These are phyloP conservation scores for Suillia variegata DNA, from an alignment of 2,888 invertebrate species.

Conservation along the genomic window DNA sequence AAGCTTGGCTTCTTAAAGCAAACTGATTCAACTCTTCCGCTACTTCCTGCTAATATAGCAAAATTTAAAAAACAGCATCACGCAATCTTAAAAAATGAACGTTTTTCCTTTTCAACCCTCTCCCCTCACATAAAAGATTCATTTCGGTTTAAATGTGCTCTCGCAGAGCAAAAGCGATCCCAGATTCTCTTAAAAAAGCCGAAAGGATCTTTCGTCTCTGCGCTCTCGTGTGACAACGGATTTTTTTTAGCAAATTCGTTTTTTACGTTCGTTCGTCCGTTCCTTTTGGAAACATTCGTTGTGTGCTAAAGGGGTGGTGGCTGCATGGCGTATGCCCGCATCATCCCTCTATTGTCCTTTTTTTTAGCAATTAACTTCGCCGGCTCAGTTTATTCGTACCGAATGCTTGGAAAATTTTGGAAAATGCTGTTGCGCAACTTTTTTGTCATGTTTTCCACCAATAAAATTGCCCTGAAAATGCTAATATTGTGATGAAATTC, in stretches of 20 bases:
- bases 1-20: conserved; percentile 58
- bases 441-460: conserved; percentile 43
- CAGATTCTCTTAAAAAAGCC: conserved; percentile 27
- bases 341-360: not conserved
- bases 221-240: not conserved
- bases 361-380: conserved; percentile 25
- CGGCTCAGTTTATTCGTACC: not conserved
- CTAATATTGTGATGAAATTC: conserved; percentile 46
- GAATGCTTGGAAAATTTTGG: conserved; percentile 13
- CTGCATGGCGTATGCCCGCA: not conserved
- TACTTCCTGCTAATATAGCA: conserved; percentile 47
- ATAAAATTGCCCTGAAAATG: conserved; percentile 49
- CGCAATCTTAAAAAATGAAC: conserved; percentile 1
- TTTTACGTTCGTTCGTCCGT: not conserved
- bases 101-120: conserved; percentile 4
- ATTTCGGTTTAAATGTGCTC: conserved; percentile 39
- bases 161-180: not conserved
- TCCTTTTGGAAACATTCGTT: not conserved
- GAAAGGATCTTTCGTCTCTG: not conserved
- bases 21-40: conserved; percentile 59
- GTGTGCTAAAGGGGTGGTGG: not conserved
- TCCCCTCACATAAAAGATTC: conserved; percentile 27
- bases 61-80: conserved; percentile 18
- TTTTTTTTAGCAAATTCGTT: not conserved
- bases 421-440: conserved; percentile 33